These are phyloP conservation scores for Bovichtus variegatus DNA, from an alignment of 2,797 vertebrate genomes.

Conservation along the genomic window DNA sequence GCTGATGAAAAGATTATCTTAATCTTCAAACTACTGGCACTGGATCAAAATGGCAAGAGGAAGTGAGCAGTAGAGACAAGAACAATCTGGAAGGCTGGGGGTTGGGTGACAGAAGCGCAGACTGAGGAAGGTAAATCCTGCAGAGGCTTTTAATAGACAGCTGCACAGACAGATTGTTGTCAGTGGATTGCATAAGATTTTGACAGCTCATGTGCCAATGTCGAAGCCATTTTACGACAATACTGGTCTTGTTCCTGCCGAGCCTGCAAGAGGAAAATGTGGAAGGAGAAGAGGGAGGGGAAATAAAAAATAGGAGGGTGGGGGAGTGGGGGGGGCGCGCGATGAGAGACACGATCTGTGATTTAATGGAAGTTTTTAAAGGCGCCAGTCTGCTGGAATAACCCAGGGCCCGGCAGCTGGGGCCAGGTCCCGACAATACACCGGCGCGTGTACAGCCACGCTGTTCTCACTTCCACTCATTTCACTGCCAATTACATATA, in stretches of 20 bases:
- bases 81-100: slow-evolving; percentile 34
- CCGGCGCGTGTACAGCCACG: neutral
- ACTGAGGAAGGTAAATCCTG: neutral
- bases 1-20: slow-evolving; percentile 37
- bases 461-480: neutral
- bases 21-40: slow-evolving; percentile 17
- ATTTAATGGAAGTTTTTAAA: slow-evolving; percentile 73
- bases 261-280: slow-evolving; percentile 11
- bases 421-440: neutral
- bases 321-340: neutral
- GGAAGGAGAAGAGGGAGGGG: slow-evolving; percentile 41
- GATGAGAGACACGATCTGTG: slow-evolving; percentile 34
- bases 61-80: slow-evolving; percentile 23
- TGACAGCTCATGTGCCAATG: neutral
- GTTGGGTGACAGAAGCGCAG: slow-evolving; percentile 15
- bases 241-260: slow-evolving; percentile 16
- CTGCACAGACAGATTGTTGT: neutral
- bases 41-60: slow-evolving; percentile 22
- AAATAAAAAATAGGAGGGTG: neutral
- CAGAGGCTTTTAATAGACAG: slow-evolving; percentile 1
- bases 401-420: neutral
- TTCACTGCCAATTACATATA: neutral
- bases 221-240: neutral
- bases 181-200: neutral
- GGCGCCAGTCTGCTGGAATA: slow-evolving; percentile 43